Evolutionary conservation across 1,140 invertebrate genomes (phyloP), one percentile per base, ranked within the genome.

Genomic region (Macrobrachium nipponense): DNA sequence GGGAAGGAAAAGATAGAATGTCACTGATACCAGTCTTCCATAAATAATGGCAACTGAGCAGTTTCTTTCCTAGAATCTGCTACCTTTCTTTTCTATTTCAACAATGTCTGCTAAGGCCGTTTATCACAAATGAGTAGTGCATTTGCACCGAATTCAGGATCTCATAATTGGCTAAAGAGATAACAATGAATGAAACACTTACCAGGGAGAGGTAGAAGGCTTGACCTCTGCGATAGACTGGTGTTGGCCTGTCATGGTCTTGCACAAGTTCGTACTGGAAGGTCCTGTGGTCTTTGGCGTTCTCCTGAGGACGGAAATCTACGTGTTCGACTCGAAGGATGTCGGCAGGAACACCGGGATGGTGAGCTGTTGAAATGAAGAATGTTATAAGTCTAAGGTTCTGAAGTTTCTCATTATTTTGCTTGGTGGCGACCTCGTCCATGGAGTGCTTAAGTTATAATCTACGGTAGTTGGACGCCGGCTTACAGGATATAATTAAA

Each of bases 271-370:
- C 94, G 87, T 93, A 95, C 78, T 92, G 92, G 60, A 93, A 91
- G 11, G 95, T 94, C 89, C 94, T 93, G 89, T 95, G 95, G 3
- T 90, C 89, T 44, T 91, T 90, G 0, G 93, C 92, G 89, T 95
- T 95, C 88, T 94, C 93, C 61, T 90, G 89, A 0, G 93, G 92
- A 87, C 94, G 94, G 78, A 95, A 92, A 86, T 95, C 93, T 0
- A 94, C 92, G 5, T 92, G 90, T 78, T 94, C 92, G 8, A 95
- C 93, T 79, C 92, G 92, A 80, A 94, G 89, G 75, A 89, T 85
- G 61, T 89, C 86, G 27, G 86, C 80, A 15, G 86, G 80, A 8
- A 83, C 75, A n/a, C 64, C 73, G 10, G 75, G 44, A 10, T 68
- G 27, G 80, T 87, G 76, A 62, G 58, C 80, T 82, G 59, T 18